Evolutionary conservation across 2,797 vertebrate species (phyloP).

Genomic region (Siniperca obscura): DNA sequence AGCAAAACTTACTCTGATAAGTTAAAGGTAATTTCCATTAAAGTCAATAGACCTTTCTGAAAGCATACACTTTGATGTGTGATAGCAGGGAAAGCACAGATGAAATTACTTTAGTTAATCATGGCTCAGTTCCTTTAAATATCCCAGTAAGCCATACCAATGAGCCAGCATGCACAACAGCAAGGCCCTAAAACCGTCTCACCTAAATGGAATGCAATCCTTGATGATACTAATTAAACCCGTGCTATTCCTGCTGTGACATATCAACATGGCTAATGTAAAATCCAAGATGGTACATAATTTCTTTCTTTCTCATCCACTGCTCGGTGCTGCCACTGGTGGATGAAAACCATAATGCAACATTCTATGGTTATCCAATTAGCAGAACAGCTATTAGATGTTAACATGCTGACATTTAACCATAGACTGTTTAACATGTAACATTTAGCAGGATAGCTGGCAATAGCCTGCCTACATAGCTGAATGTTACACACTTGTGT

Average conservation of each 20-base stretch:
- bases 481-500: neutral
- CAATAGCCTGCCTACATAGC: neutral
- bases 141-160: neutral
- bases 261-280: neutral
- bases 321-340: neutral
- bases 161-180: neutral
- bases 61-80: neutral
- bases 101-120: neutral
- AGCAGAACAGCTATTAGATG: neutral
- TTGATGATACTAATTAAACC: neutral
- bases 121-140: neutral
- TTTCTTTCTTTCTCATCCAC: neutral
- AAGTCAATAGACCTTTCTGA: neutral
- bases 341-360: neutral
- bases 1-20: constrained; percentile 1
- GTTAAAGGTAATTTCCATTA: neutral
- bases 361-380: neutral
- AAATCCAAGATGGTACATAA: neutral
- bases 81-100: neutral
- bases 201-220: neutral
- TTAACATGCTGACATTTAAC: neutral
- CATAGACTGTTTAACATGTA: too few species aligned
- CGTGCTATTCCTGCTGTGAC: neutral
- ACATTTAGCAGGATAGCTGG: neutral
- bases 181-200: neutral